These are phyloP conservation scores for Tragulus kanchil DNA, from an alignment of 2,113 vertebrate genomes.

Conservation along the genomic window DNA sequence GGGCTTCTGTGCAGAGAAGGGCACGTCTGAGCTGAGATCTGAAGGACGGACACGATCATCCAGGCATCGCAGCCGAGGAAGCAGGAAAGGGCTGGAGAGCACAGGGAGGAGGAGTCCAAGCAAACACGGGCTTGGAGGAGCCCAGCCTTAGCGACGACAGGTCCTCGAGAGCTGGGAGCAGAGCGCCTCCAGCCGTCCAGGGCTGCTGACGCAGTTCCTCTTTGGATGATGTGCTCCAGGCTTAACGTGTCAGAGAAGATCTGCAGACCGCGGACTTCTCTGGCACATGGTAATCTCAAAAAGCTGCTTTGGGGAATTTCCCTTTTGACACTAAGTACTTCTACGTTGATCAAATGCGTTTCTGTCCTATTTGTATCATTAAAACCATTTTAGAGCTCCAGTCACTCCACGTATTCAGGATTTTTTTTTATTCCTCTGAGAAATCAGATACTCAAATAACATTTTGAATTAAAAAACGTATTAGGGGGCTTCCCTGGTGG, in stretches of 20 bases:
- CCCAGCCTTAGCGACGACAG: not conserved
- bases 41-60: not conserved
- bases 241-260: not conserved
- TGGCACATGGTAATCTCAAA: not conserved
- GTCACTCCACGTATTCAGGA: not conserved
- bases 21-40: not conserved
- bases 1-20: not conserved
- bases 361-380: too few relatives aligned
- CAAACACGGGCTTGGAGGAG: not conserved
- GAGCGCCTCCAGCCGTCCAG: not conserved
- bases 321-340: not conserved
- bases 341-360: not conserved
- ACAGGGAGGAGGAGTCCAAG: not conserved
- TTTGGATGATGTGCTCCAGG: not conserved
- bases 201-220: not conserved
- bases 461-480: not conserved
- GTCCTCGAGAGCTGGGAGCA: accelerated
- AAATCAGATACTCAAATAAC: not conserved
- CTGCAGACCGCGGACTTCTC: not conserved
- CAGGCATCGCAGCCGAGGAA: not conserved
- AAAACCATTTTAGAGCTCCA: too few relatives aligned
- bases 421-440: not conserved
- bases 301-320: not conserved
- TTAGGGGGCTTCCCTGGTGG: too few relatives aligned
- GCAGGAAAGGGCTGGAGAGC: not conserved